Conservation (phyloP, 2,113 vertebrate genomes). For the Rhea pennata region DNA sequence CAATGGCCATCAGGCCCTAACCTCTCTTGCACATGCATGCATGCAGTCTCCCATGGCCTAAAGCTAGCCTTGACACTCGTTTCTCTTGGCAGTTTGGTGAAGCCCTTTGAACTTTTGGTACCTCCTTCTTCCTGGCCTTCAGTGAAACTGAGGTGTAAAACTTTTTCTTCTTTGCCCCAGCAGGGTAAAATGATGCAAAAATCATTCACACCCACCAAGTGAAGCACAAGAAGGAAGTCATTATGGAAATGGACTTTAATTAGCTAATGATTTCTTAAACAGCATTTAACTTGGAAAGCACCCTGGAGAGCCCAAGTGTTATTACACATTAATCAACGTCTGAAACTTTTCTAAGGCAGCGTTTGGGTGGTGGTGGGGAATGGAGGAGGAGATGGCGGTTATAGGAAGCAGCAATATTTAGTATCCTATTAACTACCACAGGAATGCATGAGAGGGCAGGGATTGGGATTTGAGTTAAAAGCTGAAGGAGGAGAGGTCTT, state of each 20-base stretch:
- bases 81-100: background rate
- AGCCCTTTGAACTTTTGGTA: background rate
- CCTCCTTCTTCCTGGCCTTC: background rate
- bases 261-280: background rate
- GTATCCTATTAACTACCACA: background rate
- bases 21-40: background rate
- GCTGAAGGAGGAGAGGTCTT: background rate
- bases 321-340: background rate
- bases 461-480: background rate
- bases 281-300: background rate
- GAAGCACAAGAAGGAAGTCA: background rate
- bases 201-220: background rate
- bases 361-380: background rate
- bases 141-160: background rate
- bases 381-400: background rate
- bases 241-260: background rate
- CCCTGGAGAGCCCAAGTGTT: background rate
- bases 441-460: background rate
- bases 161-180: background rate
- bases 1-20: fast-evolving
- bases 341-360: background rate
- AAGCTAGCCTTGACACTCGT: background rate
- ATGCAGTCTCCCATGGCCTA: fast-evolving
- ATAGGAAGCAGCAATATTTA: background rate
- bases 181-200: background rate